Percentiles rank a stretch among this genome's conserved stretches.
phyloP scores from a whole-genome alignment of 1,140 invertebrate species.

The Plodia interpunctella region DNA sequence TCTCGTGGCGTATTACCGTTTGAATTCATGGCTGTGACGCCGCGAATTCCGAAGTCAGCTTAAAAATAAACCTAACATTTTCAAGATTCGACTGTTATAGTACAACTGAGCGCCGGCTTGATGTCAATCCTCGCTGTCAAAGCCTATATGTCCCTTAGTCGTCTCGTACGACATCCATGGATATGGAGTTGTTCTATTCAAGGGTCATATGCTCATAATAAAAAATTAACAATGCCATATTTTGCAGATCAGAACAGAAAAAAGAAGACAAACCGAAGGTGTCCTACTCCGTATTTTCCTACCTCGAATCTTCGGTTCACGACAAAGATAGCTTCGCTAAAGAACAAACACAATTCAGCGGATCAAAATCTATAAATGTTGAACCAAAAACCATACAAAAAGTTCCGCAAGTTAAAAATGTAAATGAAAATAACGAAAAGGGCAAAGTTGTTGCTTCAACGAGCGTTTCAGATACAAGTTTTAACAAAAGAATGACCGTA shows the following conservation, averaged over 20 bases:
- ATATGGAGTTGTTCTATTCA: too few species aligned
- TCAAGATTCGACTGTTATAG: too few species aligned
- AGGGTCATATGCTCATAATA: too few species aligned
- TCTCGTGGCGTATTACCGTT: too few species aligned
- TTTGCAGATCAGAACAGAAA: slow-evolving; percentile 48
- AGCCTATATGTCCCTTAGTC: too few species aligned
- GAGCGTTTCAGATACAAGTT: slow-evolving; percentile 20
- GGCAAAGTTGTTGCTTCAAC: slow-evolving; percentile 13
- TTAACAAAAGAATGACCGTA: slow-evolving; percentile 68
- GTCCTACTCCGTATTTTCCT: slow-evolving; percentile 87
- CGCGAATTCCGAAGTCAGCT: too few species aligned
- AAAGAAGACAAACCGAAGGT: slow-evolving; percentile 77
- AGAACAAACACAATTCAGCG: slow-evolving; percentile 65
- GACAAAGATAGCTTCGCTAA: slow-evolving; percentile 77
- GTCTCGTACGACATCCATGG: too few species aligned
- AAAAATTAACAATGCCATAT: not conserved
- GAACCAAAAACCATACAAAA: slow-evolving; percentile 16
- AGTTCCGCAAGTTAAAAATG: slow-evolving; percentile 3
- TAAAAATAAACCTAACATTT: too few species aligned
- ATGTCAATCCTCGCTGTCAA: too few species aligned
- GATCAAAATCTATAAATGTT: slow-evolving; percentile 48
- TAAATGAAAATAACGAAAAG: not conserved
- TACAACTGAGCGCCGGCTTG: too few species aligned
- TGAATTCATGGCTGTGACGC: too few species aligned
- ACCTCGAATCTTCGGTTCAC: slow-evolving; percentile 79